Evolutionary conservation across 2,797 vertebrate species (phyloP).

Genomic region (Molossus molossus): DNA sequence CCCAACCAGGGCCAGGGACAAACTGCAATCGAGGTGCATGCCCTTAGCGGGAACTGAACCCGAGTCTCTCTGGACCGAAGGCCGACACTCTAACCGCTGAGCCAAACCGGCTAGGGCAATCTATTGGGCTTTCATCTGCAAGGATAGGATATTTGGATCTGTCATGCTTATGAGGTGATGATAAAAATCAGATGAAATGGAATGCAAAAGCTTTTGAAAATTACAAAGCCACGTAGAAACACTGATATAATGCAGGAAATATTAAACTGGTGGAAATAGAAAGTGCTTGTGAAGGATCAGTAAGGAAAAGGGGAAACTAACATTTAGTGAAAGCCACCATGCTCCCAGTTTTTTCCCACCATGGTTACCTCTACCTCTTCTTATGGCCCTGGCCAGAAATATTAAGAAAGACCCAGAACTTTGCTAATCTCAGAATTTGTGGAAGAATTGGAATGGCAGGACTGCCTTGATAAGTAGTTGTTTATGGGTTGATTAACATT

Average conservation of each 20-base stretch:
- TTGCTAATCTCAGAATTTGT: neutral
- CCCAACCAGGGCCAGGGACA: too few relatives aligned
- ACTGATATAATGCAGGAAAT: neutral
- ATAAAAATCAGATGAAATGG: neutral
- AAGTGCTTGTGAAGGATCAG: neutral
- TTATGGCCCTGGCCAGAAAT: neutral
- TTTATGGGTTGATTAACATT: neutral
- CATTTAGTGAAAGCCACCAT: neutral
- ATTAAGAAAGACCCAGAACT: neutral
- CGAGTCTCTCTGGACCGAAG: too few relatives aligned
- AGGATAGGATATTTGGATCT: neutral
- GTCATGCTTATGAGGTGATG: neutral
- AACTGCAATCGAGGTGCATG: too few relatives aligned
- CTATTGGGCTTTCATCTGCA: neutral
- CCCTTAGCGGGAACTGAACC: too few relatives aligned
- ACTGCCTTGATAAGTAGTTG: neutral
- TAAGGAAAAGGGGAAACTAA: neutral
- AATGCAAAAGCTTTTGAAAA: constrained; percentile 11
- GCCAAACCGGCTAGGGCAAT: too few relatives aligned
- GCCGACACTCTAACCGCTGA: too few relatives aligned
- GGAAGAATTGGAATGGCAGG: neutral
- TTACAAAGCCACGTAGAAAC: neutral
- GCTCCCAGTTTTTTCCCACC: neutral
- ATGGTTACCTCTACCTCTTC: neutral
- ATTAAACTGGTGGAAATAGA: neutral